These are phyloP conservation scores for zebrafish (Danio rerio) DNA, from an alignment of 2,113 vertebrate genomes.

Conservation along the genomic window DNA sequence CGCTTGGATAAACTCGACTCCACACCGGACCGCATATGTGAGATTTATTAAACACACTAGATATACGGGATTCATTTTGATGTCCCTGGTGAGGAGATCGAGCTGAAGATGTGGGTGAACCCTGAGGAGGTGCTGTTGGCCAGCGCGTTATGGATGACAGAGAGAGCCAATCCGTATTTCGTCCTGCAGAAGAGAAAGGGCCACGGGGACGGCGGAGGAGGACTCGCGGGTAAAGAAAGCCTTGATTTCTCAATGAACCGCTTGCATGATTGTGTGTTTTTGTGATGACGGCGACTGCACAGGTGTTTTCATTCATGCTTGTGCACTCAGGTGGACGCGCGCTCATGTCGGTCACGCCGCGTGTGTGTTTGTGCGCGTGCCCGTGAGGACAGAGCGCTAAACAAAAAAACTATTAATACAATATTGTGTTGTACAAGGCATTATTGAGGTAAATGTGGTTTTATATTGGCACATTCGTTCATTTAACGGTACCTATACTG, in stretches of 20 bases:
- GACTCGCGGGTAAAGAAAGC: slow-evolving; percentile 80
- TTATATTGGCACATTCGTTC: too few species aligned
- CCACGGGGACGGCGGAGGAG: slow-evolving; percentile 88
- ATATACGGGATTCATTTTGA: slow-evolving; percentile 58
- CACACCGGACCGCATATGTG: neutral
- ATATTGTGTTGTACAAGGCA: too few species aligned
- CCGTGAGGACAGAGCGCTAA: neutral
- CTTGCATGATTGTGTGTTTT: neutral
- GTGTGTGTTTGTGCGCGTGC: neutral
- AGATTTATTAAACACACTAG: too few species aligned
- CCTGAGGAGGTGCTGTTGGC: slow-evolving; percentile 96
- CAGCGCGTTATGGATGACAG: slow-evolving; percentile 93
- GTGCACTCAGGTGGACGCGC: neutral
- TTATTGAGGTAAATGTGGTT: too few species aligned
- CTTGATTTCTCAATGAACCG: neutral
- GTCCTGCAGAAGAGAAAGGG: slow-evolving; percentile 95
- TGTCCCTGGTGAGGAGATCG: slow-evolving; percentile 62
- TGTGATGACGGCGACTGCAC: neutral
- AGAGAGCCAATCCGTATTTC: slow-evolving; percentile 96
- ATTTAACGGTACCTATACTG: too few species aligned
- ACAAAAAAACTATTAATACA: neutral
- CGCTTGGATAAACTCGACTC: slow-evolving; percentile 8
- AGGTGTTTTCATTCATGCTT: slow-evolving; percentile 19
- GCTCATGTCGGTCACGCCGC: neutral
- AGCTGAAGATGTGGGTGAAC: slow-evolving; percentile 88